Base-by-base conservation (phyloP, 2,113 vertebrate species). In the Oostethus manadensis region DNA sequence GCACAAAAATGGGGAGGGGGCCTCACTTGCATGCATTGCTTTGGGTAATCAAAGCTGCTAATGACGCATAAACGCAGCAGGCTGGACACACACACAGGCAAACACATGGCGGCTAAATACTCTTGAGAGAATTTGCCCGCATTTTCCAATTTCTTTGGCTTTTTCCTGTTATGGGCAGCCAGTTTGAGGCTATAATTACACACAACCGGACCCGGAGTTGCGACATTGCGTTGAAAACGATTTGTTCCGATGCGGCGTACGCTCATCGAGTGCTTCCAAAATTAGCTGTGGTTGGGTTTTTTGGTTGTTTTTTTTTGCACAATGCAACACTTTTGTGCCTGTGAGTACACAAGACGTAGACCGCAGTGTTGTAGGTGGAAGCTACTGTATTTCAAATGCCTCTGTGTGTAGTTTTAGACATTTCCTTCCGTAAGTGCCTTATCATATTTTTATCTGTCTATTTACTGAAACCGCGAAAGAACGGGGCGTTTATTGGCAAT, bases 101-200 rank as follows among this genome's bases (percentile, higher is more conserved):
- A 51, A 4, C 16, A n/a, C 50, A 3, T 47, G 47, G 46, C 35
- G 22, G 23, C 23, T n/a, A 14, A 51, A 6, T 17, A 17, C 51
- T 35, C 11, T 20, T 18, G n/a, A 4, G 5, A 55, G 53, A 55
- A 40, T 40, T 18, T 21, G 53, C 35, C 18, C 16, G 18, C 11
- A 63, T 72, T 77, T 81, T 71, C 58, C 11, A 63, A 74, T 77
- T 81, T 71, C 58, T 60, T 62, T 62, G 65, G 73, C 74, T 79
- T 40, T 40, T 40, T 40, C n/a, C 33, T 21, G 38, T 55, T 38
- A 20, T 8, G 29, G 8, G 33, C 2, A 18, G 6, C 29, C 33
- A 15, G 53, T 21, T 40, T 42, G 53, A 26, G 17, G 18, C 51
- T 13, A 16, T 10, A 54, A 18, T 54, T 18, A 35, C 29, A 35